Percentiles rank a stretch among this genome's conserved stretches.
phyloP scores from a whole-genome alignment of 2,113 vertebrate species.

The Burhinus bistriatus region DNA sequence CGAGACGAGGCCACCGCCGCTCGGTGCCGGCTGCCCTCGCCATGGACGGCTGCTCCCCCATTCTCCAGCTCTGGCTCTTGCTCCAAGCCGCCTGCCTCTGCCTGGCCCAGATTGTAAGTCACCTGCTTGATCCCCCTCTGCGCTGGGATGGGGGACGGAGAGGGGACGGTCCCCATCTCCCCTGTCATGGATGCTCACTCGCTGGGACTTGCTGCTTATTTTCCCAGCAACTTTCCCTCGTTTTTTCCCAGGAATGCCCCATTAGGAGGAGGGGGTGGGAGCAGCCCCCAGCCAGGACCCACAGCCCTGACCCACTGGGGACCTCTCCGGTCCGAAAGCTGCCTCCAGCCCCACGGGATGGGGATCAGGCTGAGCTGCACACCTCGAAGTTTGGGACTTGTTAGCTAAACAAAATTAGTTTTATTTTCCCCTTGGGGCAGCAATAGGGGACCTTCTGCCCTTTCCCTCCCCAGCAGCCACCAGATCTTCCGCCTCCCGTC shows the following conservation, averaged over 20 bases:
- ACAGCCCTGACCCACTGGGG: fast-evolving
- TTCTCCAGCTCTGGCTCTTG: constrained; percentile 73
- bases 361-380: background rate
- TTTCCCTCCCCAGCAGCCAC: fast-evolving
- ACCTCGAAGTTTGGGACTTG: background rate
- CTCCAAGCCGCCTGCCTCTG: constrained; percentile 83
- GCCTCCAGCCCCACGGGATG: fast-evolving
- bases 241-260: background rate
- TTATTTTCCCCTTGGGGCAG: background rate
- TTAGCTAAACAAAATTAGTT: fast-evolving
- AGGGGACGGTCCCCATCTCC: background rate
- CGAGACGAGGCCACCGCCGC: background rate
- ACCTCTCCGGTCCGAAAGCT: fast-evolving
- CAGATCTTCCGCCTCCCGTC: background rate
- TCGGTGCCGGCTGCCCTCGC: background rate
- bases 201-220: background rate
- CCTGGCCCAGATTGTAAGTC: constrained; percentile 93
- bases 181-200: fast-evolving
- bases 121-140: background rate
- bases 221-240: fast-evolving
- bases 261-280: background rate
- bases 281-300: background rate
- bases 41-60: constrained; percentile 77
- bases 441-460: fast-evolving
- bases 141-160: background rate